Conservation (phyloP, 1,140 invertebrate genomes). For the Oncopodura yosiiana region DNA sequence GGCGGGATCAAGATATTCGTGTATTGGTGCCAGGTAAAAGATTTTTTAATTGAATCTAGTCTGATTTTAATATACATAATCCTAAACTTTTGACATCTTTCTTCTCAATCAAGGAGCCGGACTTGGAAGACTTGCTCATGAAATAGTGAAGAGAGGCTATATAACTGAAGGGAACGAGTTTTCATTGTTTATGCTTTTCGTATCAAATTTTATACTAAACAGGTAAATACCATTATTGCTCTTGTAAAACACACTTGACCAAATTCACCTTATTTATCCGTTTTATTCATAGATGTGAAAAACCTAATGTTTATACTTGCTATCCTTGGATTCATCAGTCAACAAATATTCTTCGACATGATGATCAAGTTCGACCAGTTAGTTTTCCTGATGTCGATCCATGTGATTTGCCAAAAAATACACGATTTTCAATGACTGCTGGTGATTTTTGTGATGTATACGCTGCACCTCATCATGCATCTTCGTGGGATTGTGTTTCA, state of each 20-base stretch:
- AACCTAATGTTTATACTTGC: slow-evolving; percentile 52
- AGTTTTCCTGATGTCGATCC: slow-evolving; percentile 87
- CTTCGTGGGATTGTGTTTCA: slow-evolving; percentile 76
- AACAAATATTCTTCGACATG: slow-evolving; percentile 71
- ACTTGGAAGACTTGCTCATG: slow-evolving; percentile 82
- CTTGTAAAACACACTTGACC: not conserved
- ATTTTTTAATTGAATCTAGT: no score
- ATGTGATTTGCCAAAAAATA: slow-evolving; percentile 49
- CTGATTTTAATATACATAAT: slow-evolving; percentile 41
- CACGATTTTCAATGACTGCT: slow-evolving; percentile 88
- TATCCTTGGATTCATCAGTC: slow-evolving; percentile 92
- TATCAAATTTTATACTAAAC: slow-evolving; percentile 91
- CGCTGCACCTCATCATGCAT: slow-evolving; percentile 50
- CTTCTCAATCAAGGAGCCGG: no score
- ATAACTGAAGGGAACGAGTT: slow-evolving; percentile 95
- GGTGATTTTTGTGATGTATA: slow-evolving; percentile 62
- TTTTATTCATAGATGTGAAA: slow-evolving; percentile 46
- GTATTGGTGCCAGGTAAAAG: slow-evolving; percentile 42
- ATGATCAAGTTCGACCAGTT: slow-evolving; percentile 67
- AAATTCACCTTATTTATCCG: slow-evolving; percentile 14
- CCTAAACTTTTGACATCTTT: slow-evolving; percentile 80
- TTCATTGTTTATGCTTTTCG: slow-evolving; percentile 73
- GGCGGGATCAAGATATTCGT: slow-evolving; percentile 25
- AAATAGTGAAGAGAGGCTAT: slow-evolving; percentile 80
- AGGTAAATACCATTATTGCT: slow-evolving; percentile 47